Evolutionary conservation across 2,113 vertebrate genomes (phyloP), one percentile per base, ranked within the genome.

Genomic region (Alectura lathami): DNA sequence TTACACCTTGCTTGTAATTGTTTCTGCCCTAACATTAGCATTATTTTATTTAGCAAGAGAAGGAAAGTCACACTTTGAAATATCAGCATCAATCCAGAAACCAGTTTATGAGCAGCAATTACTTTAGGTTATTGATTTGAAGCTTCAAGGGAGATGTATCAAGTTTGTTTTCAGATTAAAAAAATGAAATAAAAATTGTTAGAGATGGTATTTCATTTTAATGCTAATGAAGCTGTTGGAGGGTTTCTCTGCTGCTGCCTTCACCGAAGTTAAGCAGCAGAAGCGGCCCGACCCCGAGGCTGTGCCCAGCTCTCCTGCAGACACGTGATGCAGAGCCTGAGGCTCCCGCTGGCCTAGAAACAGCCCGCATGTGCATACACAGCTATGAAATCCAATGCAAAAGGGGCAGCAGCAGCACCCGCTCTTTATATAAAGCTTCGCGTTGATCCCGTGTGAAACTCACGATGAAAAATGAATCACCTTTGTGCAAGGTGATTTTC

Each of bases 41-140:
- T 67, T 83, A 38, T 32, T 97, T 86, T 13, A 43, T 53, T 78
- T 81, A 85, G 30, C 51, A 57, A 48, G 47, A 82, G 36, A 30
- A 50, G 69, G 48, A 34, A n/a, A 66, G 34, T 14, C 50, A 7
- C 50, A 22, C n/a, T 88, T 45, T 21, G 74, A 93, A 95, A 88
- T 66, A 77, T 3, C 95, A 93, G 48, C 69, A 34, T 67, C 59
- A 76, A 51, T 2, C 66, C 86, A 90, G 86, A 72, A 75, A 83
- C 38, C 20, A 56, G 32, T 80, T 92, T 60, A 30, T 26, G 81
- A 95, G 89, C 67, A 53, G n/a, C 69, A 94, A 83, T 83, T 88
- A 66, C 87, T 80, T 85, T 9, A 50, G 57, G 43, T 75, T 63
- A 67, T 82, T 69, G 85, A 88, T 83, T 62, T 51, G 89, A 89